Percentiles rank a stretch among this genome's conserved stretches.
phyloP scores from a whole-genome alignment of 2,888 invertebrate genomes.

The Unio delphinus region DNA sequence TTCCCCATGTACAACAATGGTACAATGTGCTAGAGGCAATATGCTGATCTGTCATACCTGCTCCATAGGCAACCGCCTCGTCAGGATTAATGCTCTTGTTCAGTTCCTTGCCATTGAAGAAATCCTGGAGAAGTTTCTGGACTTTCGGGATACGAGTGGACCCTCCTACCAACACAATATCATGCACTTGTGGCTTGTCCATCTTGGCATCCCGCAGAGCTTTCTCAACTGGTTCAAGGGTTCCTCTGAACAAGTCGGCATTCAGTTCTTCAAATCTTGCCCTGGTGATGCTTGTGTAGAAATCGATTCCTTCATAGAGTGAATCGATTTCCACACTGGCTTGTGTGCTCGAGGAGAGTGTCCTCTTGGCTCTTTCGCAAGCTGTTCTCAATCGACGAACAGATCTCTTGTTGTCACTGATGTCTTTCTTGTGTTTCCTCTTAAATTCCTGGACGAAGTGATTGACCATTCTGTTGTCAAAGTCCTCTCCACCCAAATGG shows the following conservation, averaged over 20 bases:
- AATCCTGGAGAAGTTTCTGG: slow-evolving; percentile 90
- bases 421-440: slow-evolving; percentile 72
- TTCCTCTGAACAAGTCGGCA: slow-evolving; percentile 94
- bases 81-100: slow-evolving; percentile 73
- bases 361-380: slow-evolving; percentile 81
- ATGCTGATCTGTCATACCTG: slow-evolving; percentile 42
- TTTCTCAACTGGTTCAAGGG: slow-evolving; percentile 97
- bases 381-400: slow-evolving; percentile 92
- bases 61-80: slow-evolving; percentile 72
- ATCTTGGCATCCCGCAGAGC: slow-evolving; percentile 92
- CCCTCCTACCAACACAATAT: slow-evolving; percentile 85
- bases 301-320: slow-evolving; percentile 94
- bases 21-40: too few relatives aligned
- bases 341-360: slow-evolving; percentile 75
- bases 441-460: slow-evolving; percentile 71
- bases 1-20: too few relatives aligned
- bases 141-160: slow-evolving; percentile 98
- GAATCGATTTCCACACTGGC: slow-evolving; percentile 92
- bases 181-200: slow-evolving; percentile 83
- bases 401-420: slow-evolving; percentile 84
- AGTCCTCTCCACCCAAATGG: slow-evolving; percentile 92
- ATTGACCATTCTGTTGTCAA: slow-evolving; percentile 72
- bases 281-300: slow-evolving; percentile 94
- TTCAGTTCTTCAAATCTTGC: slow-evolving; percentile 96
- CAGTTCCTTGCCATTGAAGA: slow-evolving; percentile 72